Conservation (phyloP, 1,140 invertebrate genomes). For the Lepidotrigona ventralis region DNA sequence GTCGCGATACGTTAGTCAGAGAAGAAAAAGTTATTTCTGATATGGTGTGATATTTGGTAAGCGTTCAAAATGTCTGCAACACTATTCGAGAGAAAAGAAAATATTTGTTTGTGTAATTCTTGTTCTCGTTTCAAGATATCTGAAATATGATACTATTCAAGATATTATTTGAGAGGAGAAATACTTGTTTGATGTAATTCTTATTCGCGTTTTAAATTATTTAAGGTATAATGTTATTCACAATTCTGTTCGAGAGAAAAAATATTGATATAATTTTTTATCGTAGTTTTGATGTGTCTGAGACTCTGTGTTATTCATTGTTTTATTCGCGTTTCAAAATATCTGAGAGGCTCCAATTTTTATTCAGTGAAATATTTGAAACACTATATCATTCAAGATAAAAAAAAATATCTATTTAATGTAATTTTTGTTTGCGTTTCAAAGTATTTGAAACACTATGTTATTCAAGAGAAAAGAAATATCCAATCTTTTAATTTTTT, state of each 20-base stretch:
- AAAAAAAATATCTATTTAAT: background rate
- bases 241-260: too few relatives aligned
- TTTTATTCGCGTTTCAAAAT: background rate
- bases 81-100: background rate
- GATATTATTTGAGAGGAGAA: background rate
- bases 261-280: too few relatives aligned
- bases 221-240: too few relatives aligned
- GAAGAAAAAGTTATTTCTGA: background rate
- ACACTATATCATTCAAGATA: too few relatives aligned
- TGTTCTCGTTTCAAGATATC: too few relatives aligned
- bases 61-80: background rate
- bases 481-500: too few relatives aligned
- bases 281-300: too few relatives aligned
- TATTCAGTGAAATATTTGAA: background rate
- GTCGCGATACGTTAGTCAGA: background rate
- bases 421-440: accelerated
- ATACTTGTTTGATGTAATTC: background rate
- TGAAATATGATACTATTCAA: too few relatives aligned
- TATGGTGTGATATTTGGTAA: background rate
- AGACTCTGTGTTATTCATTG: too few relatives aligned
- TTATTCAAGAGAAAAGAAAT: too few relatives aligned
- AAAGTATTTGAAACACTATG: too few relatives aligned
- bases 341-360: too few relatives aligned
- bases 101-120: background rate
- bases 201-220: background rate